phyloP scores from a whole-genome alignment of 2,888 invertebrate genomes.

The Chymomyza amoena region DNA sequence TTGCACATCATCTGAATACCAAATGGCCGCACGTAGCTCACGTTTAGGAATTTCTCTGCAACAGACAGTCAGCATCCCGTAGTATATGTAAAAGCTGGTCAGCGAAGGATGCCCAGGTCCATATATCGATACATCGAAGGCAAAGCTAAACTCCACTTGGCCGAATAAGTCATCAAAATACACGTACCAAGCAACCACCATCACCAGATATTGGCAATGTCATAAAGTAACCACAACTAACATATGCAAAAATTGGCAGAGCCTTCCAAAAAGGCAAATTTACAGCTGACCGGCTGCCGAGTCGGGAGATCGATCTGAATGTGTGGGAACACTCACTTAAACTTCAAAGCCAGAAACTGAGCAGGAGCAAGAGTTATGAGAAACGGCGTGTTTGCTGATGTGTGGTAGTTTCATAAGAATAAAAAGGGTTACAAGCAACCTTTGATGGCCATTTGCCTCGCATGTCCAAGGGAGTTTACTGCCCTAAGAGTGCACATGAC shows the following conservation, averaged over 20 bases:
- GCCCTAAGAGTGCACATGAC: slow-evolving; percentile 4
- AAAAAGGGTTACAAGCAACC: slow-evolving; percentile 44
- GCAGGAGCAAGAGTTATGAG: slow-evolving; percentile 23
- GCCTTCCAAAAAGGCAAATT: slow-evolving; percentile 3
- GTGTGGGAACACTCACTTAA: slow-evolving; percentile 6
- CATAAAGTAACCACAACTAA: slow-evolving; percentile 61
- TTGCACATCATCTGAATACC: slow-evolving; percentile 78
- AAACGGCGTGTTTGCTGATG: background rate
- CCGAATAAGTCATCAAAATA: slow-evolving; percentile 71
- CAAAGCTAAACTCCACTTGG: slow-evolving; percentile 43
- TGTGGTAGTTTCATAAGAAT: background rate
- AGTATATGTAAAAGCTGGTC: slow-evolving; percentile 55
- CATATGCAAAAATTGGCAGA: slow-evolving; percentile 72
- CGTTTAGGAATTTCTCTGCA: slow-evolving; percentile 14
- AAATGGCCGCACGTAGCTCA: slow-evolving; percentile 74
- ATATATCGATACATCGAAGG: slow-evolving; percentile 19
- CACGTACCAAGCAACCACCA: slow-evolving; percentile 32
- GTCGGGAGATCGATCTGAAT: slow-evolving; percentile 24
- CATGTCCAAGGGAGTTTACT: slow-evolving; percentile 16
- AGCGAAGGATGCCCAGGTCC: slow-evolving; percentile 39
- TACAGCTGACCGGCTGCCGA: slow-evolving; percentile 45
- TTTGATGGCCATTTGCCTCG: slow-evolving; percentile 58
- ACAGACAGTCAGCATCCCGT: slow-evolving; percentile 2
- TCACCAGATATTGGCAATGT: slow-evolving; percentile 38
- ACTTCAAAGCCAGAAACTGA: slow-evolving; percentile 2